Base-by-base conservation (phyloP, 2,797 vertebrate genomes). In the Pangasius krempfi region DNA sequence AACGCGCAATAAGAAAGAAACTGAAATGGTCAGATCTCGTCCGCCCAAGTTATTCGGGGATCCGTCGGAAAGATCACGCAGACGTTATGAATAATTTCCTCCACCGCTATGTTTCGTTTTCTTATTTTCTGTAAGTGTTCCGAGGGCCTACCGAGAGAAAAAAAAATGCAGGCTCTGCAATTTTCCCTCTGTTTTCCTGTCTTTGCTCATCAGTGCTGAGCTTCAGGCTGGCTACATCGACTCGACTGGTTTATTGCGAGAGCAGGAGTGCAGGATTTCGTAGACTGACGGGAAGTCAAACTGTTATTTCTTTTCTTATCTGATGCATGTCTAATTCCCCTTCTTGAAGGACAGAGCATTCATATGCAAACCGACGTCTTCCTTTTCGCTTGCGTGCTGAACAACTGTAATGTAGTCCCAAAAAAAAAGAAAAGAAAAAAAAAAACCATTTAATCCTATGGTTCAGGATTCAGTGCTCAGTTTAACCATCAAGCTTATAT, bases 151-250 rank as follows among this genome's bases (percentile, higher is more conserved):
- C 87, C 79, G 66, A 89, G 82, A 44, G 64, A 89, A 87, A 91
- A 94, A 94, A 94, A 94, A 93, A 93, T 94, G 95, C 94, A 30
- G 89, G 92, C 92, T 93, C 89, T 9, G 94, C 95, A 95, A 66
- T 90, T 91, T 87, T 78, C 16, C 84, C 70, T 66, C 66, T 50
- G 60, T 73, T 88, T 64, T 90, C 78, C 86, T 90, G 86, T 90
- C 88, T 89, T 83, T 87, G 75, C 85, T 85, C 84, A 92, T 89
- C 84, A 89, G 79, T 50, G 84, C 87, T 84, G 52, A 56, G 85
- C 85, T 85, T 22, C 81, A 75, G 75, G 47, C 54, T 70, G 78
- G 18, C 18, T 54, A 68, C 80, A 60, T 78, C 62, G 58, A 60
- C 64, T 30, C 30, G 22, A 79, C 58, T 54, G 37, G 1, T 27